Evolutionary conservation across 2,113 vertebrate genomes (phyloP).

Genomic region (Phylloscopus whistleri): DNA sequence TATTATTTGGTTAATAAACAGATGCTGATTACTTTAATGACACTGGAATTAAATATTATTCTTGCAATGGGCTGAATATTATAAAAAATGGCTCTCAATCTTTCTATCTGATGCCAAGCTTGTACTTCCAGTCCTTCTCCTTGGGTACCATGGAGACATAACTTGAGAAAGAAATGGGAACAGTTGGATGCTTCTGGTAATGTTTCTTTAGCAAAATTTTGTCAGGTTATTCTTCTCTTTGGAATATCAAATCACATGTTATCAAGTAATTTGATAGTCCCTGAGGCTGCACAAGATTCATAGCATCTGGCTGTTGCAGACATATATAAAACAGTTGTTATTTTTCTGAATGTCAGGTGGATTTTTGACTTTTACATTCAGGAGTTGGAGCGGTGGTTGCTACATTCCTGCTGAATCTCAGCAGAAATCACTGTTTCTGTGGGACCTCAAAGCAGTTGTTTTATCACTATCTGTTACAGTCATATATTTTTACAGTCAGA

Average conservation of each 20-base stretch:
- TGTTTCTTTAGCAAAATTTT: slow-evolving; percentile 26
- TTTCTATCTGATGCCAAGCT: background rate
- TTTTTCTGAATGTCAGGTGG: background rate
- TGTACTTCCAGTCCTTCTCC: background rate
- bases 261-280: background rate
- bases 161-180: background rate
- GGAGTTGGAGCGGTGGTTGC: background rate
- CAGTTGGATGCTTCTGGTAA: background rate
- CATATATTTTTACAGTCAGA: background rate
- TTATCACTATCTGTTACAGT: background rate
- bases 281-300: background rate
- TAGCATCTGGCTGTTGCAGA: background rate
- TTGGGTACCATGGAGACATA: background rate
- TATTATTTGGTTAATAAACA: background rate
- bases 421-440: background rate
- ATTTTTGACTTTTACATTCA: background rate
- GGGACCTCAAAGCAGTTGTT: background rate
- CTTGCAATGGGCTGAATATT: background rate
- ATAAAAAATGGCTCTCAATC: background rate
- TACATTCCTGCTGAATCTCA: background rate
- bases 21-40: background rate
- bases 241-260: slow-evolving; percentile 22
- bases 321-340: background rate
- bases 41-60: background rate
- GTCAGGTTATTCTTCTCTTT: slow-evolving; percentile 44